Percentiles rank a stretch among this genome's conserved stretches.
These are phyloP conservation scores for Ursus arctos DNA, from an alignment of 2,113 vertebrate species.

Conservation along the genomic window DNA sequence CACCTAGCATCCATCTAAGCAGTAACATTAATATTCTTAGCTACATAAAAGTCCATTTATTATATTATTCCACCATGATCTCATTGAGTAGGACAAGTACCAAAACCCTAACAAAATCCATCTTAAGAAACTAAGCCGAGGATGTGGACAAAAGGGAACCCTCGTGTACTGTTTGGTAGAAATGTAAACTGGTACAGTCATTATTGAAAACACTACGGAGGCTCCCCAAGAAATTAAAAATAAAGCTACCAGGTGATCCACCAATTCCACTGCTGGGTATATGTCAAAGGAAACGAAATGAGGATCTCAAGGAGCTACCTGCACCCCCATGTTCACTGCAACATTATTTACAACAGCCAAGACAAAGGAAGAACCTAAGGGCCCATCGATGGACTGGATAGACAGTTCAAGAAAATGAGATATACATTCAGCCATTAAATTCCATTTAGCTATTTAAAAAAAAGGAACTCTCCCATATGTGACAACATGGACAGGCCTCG, in stretches of 20 bases:
- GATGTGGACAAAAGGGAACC: not conserved
- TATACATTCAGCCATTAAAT: not conserved
- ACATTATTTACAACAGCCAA: not conserved
- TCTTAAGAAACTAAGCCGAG: conserved; percentile 15
- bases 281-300: not conserved
- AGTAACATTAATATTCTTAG: not conserved
- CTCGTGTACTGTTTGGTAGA: not conserved
- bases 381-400: rapidly evolving
- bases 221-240: not conserved
- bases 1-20: not conserved
- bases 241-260: not conserved
- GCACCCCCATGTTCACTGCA: not conserved
- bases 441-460: not conserved
- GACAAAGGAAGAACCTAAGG: not conserved
- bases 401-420: not conserved
- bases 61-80: not conserved
- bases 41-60: not conserved
- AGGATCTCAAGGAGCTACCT: not conserved
- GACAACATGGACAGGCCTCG: not conserved
- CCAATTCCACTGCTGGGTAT: not conserved
- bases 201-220: not conserved
- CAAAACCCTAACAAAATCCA: conserved; percentile 2
- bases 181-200: not conserved
- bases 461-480: not conserved
- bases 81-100: not conserved